A percentile compares a stretch with the other conserved stretches of the same genome.
phyloP scores from a whole-genome alignment of 2,113 vertebrate genomes.

The Pampusana beccarii region DNA sequence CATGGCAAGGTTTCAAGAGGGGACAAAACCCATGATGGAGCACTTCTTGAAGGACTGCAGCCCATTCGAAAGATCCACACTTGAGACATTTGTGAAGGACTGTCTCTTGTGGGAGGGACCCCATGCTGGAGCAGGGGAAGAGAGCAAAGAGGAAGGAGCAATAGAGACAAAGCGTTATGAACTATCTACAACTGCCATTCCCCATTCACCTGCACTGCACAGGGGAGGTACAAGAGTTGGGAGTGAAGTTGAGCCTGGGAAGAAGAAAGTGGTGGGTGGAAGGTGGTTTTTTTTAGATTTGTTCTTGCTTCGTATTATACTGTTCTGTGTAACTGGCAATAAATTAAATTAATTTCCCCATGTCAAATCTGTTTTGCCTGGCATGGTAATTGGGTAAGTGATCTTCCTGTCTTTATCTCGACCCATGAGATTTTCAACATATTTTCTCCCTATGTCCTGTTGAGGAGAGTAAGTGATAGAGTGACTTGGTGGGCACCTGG shows the following conservation, averaged over 20 bases:
- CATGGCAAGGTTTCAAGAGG: fast-evolving
- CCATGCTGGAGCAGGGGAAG: neutral
- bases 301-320: neutral
- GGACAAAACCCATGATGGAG: neutral
- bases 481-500: too few species aligned
- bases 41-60: neutral
- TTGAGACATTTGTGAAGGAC: neutral
- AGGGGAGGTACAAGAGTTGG: neutral
- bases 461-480: too few species aligned
- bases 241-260: neutral
- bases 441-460: too few species aligned
- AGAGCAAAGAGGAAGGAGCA: neutral
- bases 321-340: neutral
- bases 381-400: too few species aligned
- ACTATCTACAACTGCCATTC: too few species aligned
- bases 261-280: neutral
- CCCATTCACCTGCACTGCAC: neutral
- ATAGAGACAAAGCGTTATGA: neutral
- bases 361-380: neutral
- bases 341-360: neutral
- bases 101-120: neutral
- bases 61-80: neutral
- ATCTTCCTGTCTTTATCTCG: too few species aligned
- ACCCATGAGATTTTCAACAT: too few species aligned
- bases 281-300: neutral